Evolutionary conservation across 2,888 invertebrate species (phyloP).

Genomic region (Lithophane ornitopus): DNA sequence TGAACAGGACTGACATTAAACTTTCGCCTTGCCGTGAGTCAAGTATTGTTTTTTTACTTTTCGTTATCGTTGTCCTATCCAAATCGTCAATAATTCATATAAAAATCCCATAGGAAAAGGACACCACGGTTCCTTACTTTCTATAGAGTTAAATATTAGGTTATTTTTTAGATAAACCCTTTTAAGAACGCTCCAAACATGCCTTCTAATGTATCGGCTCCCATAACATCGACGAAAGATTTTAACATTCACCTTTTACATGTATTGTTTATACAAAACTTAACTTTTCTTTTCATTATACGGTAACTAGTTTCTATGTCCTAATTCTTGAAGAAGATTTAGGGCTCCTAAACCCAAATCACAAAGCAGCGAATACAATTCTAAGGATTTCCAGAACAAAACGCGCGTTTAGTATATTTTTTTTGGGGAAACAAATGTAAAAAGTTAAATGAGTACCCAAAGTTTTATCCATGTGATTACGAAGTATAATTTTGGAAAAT

Average conservation of each 20-base stretch:
- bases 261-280: not conserved
- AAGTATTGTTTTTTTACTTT: too few relatives aligned
- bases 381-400: slow-evolving; percentile 5
- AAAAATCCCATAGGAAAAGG: too few relatives aligned
- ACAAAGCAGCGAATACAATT: slow-evolving; percentile 10
- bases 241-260: not conserved
- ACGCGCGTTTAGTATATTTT: slow-evolving; percentile 21
- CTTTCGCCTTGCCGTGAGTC: not conserved
- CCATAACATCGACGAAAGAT: not conserved
- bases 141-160: not conserved
- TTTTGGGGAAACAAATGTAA: slow-evolving; percentile 25
- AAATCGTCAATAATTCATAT: too few relatives aligned
- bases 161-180: not conserved
- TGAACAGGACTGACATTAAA: not conserved
- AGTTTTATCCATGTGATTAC: slow-evolving; percentile 16
- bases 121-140: too few relatives aligned
- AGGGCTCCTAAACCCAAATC: slow-evolving; percentile 12
- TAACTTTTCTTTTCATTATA: slow-evolving; percentile 6
- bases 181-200: not conserved
- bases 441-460: slow-evolving; percentile 41
- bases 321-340: slow-evolving; percentile 10
- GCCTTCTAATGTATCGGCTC: not conserved
- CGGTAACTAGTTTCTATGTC: slow-evolving; percentile 27
- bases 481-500: slow-evolving; percentile 25
- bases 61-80: too few relatives aligned